Conservation (phyloP, 2,113 vertebrate genomes). For the Athene cunicularia region DNA sequence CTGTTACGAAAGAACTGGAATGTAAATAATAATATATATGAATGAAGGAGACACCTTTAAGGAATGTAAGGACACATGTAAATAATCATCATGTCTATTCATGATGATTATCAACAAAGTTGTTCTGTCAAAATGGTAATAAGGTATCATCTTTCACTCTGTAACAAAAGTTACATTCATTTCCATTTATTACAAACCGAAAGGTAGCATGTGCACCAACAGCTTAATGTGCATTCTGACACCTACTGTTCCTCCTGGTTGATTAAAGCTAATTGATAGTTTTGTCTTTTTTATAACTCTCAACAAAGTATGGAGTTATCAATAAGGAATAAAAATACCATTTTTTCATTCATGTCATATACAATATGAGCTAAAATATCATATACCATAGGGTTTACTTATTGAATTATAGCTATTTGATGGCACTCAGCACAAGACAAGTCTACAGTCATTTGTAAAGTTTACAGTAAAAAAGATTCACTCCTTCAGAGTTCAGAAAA, state of each 20-base stretch:
- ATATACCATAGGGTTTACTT: not conserved
- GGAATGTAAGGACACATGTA: not conserved
- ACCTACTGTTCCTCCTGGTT: not conserved
- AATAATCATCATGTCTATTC: not conserved
- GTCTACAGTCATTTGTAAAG: not conserved
- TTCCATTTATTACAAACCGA: conserved; percentile 21
- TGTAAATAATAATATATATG: not conserved
- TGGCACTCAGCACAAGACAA: not conserved
- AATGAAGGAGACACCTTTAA: not conserved
- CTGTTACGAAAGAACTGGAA: not conserved
- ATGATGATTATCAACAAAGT: not conserved
- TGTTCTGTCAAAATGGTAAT: not conserved
- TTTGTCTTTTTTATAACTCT: not conserved
- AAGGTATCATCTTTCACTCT: not conserved
- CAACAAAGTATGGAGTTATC: not conserved
- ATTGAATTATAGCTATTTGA: not conserved
- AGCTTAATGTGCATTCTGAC: not conserved
- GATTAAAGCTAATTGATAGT: conserved; percentile 7
- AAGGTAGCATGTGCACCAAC: not conserved
- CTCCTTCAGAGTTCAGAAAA: not conserved
- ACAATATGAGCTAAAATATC: not conserved
- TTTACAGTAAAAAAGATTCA: not conserved
- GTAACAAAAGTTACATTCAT: not conserved
- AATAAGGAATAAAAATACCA: not conserved
- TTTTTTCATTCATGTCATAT: not conserved